Percentiles rank a stretch among this genome's conserved stretches.
These are phyloP conservation scores for Orius insidiosus DNA, from an alignment of 1,140 invertebrate species.

Conservation along the genomic window DNA sequence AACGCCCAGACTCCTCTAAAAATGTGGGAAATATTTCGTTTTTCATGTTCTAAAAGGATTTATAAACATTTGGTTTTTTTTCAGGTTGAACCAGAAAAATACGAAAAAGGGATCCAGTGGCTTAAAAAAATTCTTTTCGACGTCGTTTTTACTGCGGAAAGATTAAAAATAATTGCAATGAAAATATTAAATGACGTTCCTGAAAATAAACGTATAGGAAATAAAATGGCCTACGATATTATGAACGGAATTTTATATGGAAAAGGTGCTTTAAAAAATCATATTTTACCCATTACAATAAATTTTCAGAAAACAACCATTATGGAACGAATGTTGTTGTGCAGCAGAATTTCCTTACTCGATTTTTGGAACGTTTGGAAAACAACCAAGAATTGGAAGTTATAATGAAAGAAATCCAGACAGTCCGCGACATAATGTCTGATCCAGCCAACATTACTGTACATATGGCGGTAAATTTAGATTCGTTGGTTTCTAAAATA, in stretches of 20 bases:
- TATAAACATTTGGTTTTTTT: no score
- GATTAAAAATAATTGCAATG: constrained; percentile 54
- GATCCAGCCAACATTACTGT: constrained; percentile 39
- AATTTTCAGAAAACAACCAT: constrained; percentile 52
- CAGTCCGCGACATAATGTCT: constrained; percentile 40
- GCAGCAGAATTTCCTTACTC: constrained; percentile 59
- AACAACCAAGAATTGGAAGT: constrained; percentile 29
- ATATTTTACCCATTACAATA: not conserved
- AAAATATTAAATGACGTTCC: constrained; percentile 63
- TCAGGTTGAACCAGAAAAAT: constrained; percentile 64
- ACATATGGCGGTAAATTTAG: constrained; percentile 54
- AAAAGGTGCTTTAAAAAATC: constrained; percentile 29
- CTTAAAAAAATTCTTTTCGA: constrained; percentile 55
- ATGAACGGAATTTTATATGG: constrained; percentile 42
- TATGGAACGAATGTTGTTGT: constrained; percentile 48
- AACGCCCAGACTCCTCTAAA: no score
- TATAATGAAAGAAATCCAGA: constrained; percentile 42
- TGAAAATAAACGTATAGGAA: constrained; percentile 44
- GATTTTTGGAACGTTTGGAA: constrained; percentile 40
- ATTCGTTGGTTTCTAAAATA: constrained; percentile 27
- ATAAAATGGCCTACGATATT: constrained; percentile 37
- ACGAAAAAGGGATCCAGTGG: constrained; percentile 55
- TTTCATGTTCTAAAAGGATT: no score
- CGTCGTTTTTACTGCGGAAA: constrained; percentile 48
- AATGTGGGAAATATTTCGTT: no score